These are phyloP conservation scores for Prietella phreatophila DNA, from an alignment of 2,113 vertebrate genomes.

Conservation along the genomic window DNA sequence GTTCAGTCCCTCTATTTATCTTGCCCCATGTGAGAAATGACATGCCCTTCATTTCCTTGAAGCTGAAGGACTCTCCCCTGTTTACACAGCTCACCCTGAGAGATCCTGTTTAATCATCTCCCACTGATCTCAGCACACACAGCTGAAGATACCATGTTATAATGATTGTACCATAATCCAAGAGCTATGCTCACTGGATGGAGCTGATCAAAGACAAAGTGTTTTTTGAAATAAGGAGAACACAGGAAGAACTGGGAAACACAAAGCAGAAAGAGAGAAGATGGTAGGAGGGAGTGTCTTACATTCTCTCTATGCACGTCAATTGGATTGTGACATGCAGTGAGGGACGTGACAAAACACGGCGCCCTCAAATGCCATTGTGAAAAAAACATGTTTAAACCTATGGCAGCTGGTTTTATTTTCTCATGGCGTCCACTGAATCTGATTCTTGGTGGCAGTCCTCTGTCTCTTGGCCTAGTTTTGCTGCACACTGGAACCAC, in stretches of 20 bases:
- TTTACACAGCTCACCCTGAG: neutral
- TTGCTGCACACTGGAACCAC: neutral
- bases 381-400: conserved; percentile 13
- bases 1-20: neutral
- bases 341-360: conserved; percentile 28
- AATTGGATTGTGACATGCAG: conserved; percentile 26
- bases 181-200: conserved; percentile 25
- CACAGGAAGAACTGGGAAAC: conserved; percentile 17
- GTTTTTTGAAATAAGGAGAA: conserved; percentile 43
- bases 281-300: neutral
- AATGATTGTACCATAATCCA: conserved; percentile 43
- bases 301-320: conserved; percentile 25
- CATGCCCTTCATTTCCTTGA: neutral
- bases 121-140: neutral
- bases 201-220: conserved; percentile 54
- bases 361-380: conserved; percentile 6
- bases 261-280: conserved; percentile 34
- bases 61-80: neutral
- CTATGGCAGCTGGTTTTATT: conserved; percentile 23
- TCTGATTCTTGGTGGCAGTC: conserved; percentile 35
- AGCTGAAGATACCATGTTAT: conserved; percentile 44
- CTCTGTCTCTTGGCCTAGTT: conserved; percentile 19
- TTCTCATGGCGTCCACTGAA: conserved; percentile 8
- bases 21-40: neutral
- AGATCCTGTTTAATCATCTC: neutral